These are phyloP conservation scores for Piscicola geometra DNA, from an alignment of 2,888 invertebrate genomes.

Conservation along the genomic window DNA sequence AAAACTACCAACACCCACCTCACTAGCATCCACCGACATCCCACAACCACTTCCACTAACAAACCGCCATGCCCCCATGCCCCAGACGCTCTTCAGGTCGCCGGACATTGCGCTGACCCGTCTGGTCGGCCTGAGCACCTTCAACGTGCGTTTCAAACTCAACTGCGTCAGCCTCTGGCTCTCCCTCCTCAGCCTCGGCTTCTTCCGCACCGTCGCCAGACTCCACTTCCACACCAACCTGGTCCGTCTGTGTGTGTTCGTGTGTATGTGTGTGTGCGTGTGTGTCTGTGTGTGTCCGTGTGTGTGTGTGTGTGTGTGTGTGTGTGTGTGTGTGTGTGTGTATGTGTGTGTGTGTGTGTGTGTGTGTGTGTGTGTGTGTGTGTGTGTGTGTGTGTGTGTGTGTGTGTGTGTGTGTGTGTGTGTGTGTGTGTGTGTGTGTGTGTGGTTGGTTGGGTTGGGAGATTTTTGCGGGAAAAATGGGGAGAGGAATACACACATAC, in stretches of 20 bases:
- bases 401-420: conserved; percentile 24
- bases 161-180: conserved; percentile 80
- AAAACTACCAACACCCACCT: neutral
- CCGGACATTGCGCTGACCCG: conserved; percentile 52
- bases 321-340: no score
- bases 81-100: conserved; percentile 55
- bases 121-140: conserved; percentile 61
- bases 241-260: conserved; percentile 46
- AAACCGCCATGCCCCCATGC: no score
- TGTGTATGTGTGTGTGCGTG: no score
- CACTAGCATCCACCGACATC: neutral
- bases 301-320: no score
- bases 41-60: no score
- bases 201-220: conserved; percentile 68
- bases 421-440: conserved; percentile 23
- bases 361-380: no score
- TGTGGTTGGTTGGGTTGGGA: neutral
- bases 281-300: no score
- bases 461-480: neutral
- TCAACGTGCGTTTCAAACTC: conserved; percentile 62
- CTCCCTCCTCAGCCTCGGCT: conserved; percentile 62
- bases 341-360: no score
- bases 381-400: conserved; percentile 21
- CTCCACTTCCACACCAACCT: conserved; percentile 72
- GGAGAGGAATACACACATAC: no score